Evolutionary conservation across 2,113 vertebrate species (phyloP).

Genomic region (Tursiops truncatus): DNA sequence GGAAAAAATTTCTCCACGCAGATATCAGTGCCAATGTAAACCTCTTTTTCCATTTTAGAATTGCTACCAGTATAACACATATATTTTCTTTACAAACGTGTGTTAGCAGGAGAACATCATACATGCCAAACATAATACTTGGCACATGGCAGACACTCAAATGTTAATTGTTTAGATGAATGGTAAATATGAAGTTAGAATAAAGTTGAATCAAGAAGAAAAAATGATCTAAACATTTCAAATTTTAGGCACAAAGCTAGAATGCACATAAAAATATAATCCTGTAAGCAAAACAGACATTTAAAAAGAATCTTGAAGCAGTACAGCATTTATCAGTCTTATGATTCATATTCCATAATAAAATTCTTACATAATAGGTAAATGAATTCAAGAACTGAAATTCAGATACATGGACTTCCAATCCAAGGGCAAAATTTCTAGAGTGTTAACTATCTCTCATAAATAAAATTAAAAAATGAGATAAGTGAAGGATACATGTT

Average conservation of each 20-base stretch:
- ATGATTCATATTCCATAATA: neutral
- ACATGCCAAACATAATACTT: neutral
- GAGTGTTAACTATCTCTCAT: neutral
- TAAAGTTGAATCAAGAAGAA: constrained; percentile 11
- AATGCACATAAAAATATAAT: neutral
- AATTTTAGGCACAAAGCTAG: constrained; percentile 38
- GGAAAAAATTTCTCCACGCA: neutral
- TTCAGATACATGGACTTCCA: neutral
- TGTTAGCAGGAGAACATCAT: neutral
- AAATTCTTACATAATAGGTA: neutral
- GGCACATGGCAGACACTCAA: neutral
- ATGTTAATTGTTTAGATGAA: neutral
- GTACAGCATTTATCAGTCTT: neutral
- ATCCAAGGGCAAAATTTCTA: constrained; percentile 9
- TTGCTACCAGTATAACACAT: neutral
- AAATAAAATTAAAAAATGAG: neutral
- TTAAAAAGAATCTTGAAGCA: neutral
- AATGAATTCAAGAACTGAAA: constrained; percentile 15
- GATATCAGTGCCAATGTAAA: neutral
- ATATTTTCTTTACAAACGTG: neutral
- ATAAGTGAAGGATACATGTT: neutral
- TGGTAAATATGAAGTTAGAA: constrained; percentile 7
- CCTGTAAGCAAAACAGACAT: neutral
- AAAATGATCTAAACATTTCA: neutral
- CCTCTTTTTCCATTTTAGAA: constrained; percentile 22